Evolutionary conservation across 2,113 vertebrate genomes (phyloP), one percentile per base, ranked within the genome.

Genomic region (Melospiza georgiana): DNA sequence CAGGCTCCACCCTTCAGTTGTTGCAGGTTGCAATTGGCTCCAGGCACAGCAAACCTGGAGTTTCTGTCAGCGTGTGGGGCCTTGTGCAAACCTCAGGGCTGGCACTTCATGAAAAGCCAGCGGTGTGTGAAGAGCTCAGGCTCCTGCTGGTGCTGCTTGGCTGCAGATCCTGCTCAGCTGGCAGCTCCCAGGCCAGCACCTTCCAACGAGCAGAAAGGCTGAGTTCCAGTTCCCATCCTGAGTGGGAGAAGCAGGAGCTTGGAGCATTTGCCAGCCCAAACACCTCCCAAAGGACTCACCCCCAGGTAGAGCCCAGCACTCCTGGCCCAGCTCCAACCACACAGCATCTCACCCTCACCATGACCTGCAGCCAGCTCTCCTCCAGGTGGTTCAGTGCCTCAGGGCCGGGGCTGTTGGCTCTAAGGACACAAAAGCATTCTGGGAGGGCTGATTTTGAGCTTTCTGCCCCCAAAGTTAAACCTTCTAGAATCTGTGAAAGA

Each of bases 71-170:
- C 0, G 0, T 10, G 10, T 0, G 1, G 33, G 1, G 2, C 24
- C 69, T n/a, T 0, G 1, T 33, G 9, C 57, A 59, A 77, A 27
- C 27, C 61, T 55, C 10, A 0, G 0, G 30, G 17, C 12, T 89
- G 90, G 87, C 24, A 59, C 21, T 49, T 73, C 39, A 12, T 65
- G 46, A 52, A 72, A 75, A 71, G 28, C 23, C 66, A 33, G 37
- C 0, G 1, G 27, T 0, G 1, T 11, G 39, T 1, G 1, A 84
- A 73, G 46, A 80, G 28, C 67, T 82, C 33, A 4, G 2, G 0
- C 57, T 73, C 21, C 68, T 83, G 58, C 91, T 69, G 69, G 43
- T 0, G 3, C 59, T 74, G 44, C 77, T 73, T 61, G 84, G 61
- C 73, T 43, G n/a, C 52, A 81, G 48, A 14, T 39, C 39, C 62